phyloP scores from a whole-genome alignment of 2,888 invertebrate genomes.

The Tachina lurida region DNA sequence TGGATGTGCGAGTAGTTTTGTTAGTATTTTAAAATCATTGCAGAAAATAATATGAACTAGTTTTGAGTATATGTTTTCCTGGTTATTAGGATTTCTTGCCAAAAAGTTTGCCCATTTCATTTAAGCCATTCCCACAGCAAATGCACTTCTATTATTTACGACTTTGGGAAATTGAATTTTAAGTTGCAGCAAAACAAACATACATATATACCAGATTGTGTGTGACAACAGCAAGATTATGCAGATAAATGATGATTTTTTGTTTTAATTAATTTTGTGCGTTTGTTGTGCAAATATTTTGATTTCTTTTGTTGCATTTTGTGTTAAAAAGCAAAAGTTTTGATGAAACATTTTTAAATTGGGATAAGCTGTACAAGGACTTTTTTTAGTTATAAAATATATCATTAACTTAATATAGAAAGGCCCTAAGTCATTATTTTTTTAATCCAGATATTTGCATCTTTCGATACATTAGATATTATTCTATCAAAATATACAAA shows the following conservation, averaged over 20 bases:
- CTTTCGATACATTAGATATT: no score
- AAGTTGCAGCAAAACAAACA: not conserved
- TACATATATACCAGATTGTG: not conserved
- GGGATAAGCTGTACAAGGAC: not conserved
- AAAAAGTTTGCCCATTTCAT: conserved; percentile 9
- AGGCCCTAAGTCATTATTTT: no score
- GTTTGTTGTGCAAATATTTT: not conserved
- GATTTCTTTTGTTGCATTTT: not conserved
- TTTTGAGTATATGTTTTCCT: not conserved
- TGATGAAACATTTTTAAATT: not conserved
- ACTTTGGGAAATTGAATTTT: conserved; percentile 44
- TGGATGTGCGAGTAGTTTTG: not conserved
- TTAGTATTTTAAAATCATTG: conserved; percentile 20
- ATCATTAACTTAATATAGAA: no score
- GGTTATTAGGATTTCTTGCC: not conserved
- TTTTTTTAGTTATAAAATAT: not conserved
- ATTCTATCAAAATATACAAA: no score
- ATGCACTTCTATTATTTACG: conserved; percentile 49
- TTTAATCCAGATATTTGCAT: no score
- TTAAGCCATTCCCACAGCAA: not conserved
- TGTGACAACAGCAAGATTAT: not conserved
- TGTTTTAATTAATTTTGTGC: conserved; percentile 10
- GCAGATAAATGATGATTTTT: not conserved
- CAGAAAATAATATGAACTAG: conserved; percentile 5
- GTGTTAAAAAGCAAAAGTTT: not conserved